phyloP scores from a whole-genome alignment of 2,797 vertebrate genomes.

The Rhincodon typus region DNA sequence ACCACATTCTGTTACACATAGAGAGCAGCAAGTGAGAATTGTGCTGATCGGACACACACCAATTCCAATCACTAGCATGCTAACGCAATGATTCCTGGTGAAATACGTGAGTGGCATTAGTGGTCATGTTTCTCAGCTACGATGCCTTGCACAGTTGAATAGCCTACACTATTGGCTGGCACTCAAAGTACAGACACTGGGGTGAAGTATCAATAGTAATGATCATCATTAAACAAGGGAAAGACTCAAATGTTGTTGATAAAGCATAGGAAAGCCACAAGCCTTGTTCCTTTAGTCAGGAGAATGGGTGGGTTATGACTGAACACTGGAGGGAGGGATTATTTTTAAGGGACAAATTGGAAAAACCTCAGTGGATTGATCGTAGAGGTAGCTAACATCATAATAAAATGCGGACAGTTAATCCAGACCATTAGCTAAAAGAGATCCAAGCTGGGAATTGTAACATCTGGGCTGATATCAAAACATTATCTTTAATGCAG shows the following conservation, averaged over 20 bases:
- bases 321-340: background rate
- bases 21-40: background rate
- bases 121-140: background rate
- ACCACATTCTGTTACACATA: slow-evolving; percentile 44
- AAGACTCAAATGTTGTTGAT: background rate
- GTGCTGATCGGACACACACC: background rate
- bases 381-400: background rate
- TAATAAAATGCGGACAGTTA: background rate
- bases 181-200: too few relatives aligned
- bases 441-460: background rate
- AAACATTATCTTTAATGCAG: background rate
- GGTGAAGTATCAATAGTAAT: background rate
- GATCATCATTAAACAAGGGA: background rate
- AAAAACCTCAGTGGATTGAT: background rate
- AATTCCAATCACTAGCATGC: background rate
- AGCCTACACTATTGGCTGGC: background rate
- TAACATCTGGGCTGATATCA: background rate
- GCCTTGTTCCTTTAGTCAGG: background rate
- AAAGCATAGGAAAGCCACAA: background rate
- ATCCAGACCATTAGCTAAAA: background rate
- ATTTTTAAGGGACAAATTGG: background rate
- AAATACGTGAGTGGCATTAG: background rate
- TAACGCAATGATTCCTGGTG: background rate
- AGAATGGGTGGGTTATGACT: background rate
- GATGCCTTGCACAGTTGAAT: background rate